phyloP scores from a whole-genome alignment of 2,888 invertebrate species.

The Julus scandinavius region DNA sequence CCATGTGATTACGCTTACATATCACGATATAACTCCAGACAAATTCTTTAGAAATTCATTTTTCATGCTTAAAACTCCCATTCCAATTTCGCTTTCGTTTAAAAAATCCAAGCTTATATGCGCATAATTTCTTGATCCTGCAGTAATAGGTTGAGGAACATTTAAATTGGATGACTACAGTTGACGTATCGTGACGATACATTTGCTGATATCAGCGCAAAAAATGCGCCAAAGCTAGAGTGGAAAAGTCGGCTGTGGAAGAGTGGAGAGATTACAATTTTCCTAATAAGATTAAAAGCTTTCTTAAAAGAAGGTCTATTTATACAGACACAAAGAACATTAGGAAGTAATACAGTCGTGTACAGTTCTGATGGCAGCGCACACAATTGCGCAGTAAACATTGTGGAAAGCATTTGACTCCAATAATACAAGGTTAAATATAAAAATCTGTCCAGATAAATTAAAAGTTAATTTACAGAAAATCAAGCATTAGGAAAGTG shows the following conservation, averaged over 20 bases:
- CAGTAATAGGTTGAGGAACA: conserved; percentile 27
- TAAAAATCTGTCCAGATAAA: neutral
- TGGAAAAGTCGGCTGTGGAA: conserved; percentile 5
- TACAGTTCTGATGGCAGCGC: neutral
- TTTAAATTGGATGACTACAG: conserved; percentile 24
- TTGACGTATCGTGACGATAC: neutral
- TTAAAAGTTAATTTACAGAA: neutral
- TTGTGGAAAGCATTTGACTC: neutral
- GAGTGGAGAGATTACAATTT: conserved; percentile 45
- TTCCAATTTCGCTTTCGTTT: conserved; percentile 25
- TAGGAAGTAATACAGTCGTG: conserved; percentile 28
- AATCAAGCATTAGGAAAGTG: neutral
- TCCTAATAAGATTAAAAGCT: conserved; percentile 43
- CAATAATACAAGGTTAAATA: neutral
- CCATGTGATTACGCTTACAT: neutral
- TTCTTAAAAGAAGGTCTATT: conserved; percentile 10
- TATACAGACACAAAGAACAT: conserved; percentile 26
- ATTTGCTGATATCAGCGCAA: neutral
- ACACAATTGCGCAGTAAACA: neutral
- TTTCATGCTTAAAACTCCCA: conserved; percentile 7
- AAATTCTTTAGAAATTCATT: conserved; percentile 35
- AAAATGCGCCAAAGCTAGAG: conserved; percentile 1
- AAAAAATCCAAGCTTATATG: neutral
- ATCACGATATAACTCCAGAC: neutral
- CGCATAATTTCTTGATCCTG: neutral